phyloP scores from a whole-genome alignment of 2,113 vertebrate genomes.

The Macrotus californicus region DNA sequence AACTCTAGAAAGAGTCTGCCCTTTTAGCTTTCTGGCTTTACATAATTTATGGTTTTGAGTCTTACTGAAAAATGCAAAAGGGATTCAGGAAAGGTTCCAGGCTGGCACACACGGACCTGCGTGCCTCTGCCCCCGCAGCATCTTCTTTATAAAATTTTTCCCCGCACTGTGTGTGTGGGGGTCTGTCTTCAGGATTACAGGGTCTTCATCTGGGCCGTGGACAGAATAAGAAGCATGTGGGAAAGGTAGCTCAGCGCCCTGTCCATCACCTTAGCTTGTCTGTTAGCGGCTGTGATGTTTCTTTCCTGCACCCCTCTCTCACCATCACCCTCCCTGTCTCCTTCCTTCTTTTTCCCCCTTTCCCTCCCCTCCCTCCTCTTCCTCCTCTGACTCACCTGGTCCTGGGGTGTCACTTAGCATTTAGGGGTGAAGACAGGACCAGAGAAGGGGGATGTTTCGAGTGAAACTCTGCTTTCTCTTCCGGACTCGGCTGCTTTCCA shows the following conservation, averaged over 20 bases:
- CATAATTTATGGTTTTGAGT: constrained; percentile 67
- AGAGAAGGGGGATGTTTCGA: neutral
- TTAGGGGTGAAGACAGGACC: neutral
- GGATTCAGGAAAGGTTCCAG: constrained; percentile 29
- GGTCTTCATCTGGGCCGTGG: neutral
- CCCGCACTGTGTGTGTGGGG: neutral
- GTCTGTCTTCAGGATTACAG: neutral
- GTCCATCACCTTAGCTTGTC: neutral
- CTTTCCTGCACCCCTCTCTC: accelerated
- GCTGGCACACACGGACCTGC: neutral
- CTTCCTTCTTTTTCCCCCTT: accelerated
- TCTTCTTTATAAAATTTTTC: neutral
- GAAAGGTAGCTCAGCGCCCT: too few relatives aligned
- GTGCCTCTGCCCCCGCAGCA: neutral
- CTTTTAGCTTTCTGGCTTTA: constrained; percentile 57
- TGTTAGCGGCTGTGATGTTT: neutral
- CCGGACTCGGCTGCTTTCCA: neutral
- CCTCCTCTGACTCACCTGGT: neutral
- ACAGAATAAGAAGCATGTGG: neutral
- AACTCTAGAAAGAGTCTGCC: constrained; percentile 61
- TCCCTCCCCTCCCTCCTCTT: accelerated
- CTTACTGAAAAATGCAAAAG: constrained; percentile 60
- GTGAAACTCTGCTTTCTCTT: neutral
- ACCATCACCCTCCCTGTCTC: accelerated
- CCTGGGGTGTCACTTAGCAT: neutral